Evolutionary conservation across 1,140 invertebrate genomes (phyloP).

Genomic region (Proales similis): DNA sequence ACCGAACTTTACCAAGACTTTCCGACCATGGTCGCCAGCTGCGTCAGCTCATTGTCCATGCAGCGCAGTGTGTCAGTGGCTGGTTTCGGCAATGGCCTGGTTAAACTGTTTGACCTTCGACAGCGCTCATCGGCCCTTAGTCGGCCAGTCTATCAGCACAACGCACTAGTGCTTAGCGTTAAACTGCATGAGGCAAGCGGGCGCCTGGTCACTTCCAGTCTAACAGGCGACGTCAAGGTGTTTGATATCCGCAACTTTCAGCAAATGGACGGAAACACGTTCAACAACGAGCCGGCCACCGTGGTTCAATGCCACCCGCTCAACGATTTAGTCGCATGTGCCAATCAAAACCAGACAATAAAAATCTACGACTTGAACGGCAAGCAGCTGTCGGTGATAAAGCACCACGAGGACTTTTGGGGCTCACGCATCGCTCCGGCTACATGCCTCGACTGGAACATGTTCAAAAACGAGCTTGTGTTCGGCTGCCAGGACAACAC

Average conservation of each 20-base stretch:
- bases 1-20: slow-evolving; percentile 31
- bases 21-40: slow-evolving; percentile 9
- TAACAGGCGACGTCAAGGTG: slow-evolving; percentile 14
- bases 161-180: slow-evolving; percentile 12
- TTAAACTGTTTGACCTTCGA: slow-evolving; percentile 34
- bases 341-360: slow-evolving; percentile 29
- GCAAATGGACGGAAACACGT: background rate
- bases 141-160: background rate
- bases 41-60: slow-evolving; percentile 24
- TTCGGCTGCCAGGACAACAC: slow-evolving; percentile 26
- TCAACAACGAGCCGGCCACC: slow-evolving; percentile 16
- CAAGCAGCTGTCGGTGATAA: slow-evolving; percentile 2
- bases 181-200: background rate
- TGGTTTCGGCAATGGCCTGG: slow-evolving; percentile 19
- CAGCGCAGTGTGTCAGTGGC: slow-evolving; percentile 4
- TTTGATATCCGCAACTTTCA: slow-evolving; percentile 22
- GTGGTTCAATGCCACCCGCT: slow-evolving; percentile 7
- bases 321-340: slow-evolving; percentile 15
- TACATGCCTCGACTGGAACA: slow-evolving; percentile 29
- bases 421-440: slow-evolving; percentile 19
- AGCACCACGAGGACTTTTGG: slow-evolving; percentile 29
- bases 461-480: slow-evolving; percentile 10
- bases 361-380: slow-evolving; percentile 31
- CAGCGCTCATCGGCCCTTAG: background rate
- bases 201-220: background rate